A percentile compares a stretch with the other conserved stretches of the same genome.
Evolutionary conservation across 2,113 vertebrate genomes (phyloP).

Genomic region (Chiloscyllium plagiosum): DNA sequence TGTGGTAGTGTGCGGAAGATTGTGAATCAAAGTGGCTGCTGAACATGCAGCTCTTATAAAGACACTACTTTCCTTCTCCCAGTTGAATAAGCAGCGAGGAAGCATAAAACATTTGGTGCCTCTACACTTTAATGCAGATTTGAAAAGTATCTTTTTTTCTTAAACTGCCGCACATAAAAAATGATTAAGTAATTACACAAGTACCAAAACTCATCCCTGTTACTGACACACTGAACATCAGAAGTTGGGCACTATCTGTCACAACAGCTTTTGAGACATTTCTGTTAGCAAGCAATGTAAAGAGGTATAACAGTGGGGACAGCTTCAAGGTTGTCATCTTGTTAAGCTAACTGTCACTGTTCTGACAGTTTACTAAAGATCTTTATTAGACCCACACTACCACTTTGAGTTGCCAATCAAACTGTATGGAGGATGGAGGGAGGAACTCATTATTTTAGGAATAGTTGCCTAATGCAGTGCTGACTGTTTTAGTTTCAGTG

Average conservation of each 20-base stretch:
- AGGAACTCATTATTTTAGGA: conserved; percentile 5
- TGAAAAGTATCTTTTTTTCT: not conserved
- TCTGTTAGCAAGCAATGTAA: not conserved
- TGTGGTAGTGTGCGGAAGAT: not conserved
- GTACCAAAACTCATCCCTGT: not conserved
- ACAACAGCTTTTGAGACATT: conserved; percentile 12
- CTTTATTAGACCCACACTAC: not conserved
- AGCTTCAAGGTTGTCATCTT: conserved; percentile 18
- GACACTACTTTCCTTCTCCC: not conserved
- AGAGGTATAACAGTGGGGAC: not conserved
- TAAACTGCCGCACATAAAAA: not conserved
- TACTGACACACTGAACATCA: not conserved
- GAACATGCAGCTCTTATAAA: not conserved
- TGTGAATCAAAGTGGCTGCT: not conserved
- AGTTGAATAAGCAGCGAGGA: not conserved
- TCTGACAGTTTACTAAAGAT: not conserved
- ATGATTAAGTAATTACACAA: conserved; percentile 22
- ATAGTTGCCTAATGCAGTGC: not conserved
- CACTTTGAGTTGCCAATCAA: not conserved
- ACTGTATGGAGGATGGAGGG: not conserved
- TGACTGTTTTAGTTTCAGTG: not conserved
- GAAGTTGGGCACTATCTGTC: conserved; percentile 20
- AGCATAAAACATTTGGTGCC: not conserved
- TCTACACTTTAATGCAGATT: not conserved
- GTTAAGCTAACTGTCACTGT: not conserved